Evolutionary conservation across 2,888 invertebrate genomes (phyloP).

Genomic region (Opisthograptis luteolata): DNA sequence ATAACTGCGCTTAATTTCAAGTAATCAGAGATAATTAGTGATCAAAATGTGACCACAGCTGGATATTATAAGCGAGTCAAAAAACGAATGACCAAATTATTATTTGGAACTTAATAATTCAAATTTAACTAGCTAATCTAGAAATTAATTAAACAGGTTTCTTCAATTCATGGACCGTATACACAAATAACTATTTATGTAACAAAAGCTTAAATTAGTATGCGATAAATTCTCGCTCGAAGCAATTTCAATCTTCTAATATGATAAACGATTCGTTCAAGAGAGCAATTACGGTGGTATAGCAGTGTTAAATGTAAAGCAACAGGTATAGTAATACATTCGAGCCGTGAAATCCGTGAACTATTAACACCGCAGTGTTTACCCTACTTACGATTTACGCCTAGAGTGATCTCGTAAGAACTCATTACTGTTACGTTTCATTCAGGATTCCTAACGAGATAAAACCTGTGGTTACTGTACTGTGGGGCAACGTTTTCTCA

Average conservation of each 20-base stretch:
- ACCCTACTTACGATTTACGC: constrained; percentile 44
- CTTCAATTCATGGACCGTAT: constrained; percentile 8
- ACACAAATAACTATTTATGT: constrained; percentile 30
- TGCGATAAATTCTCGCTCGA: constrained; percentile 55
- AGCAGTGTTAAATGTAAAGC: constrained; percentile 55
- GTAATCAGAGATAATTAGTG: constrained; percentile 54
- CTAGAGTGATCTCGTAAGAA: constrained; percentile 29
- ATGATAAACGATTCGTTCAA: constrained; percentile 78
- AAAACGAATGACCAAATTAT: constrained; percentile 23
- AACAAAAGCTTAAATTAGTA: constrained; percentile 56
- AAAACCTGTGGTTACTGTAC: background rate
- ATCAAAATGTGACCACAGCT: constrained; percentile 46
- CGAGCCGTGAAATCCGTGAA: constrained; percentile 60
- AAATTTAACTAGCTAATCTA: constrained; percentile 10
- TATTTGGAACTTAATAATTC: constrained; percentile 18
- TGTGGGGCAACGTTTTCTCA: constrained; percentile 25
- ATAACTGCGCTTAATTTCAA: constrained; percentile 48
- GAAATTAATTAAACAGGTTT: constrained; percentile 21
- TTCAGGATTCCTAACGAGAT: constrained; percentile 1
- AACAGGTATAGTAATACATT: constrained; percentile 52
- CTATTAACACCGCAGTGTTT: constrained; percentile 65
- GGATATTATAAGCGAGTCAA: constrained; percentile 24
- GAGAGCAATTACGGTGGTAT: constrained; percentile 65
- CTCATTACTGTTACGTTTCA: constrained; percentile 19
- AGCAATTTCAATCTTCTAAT: constrained; percentile 65